Base-by-base conservation (phyloP, 2,888 invertebrate species). In the Ennomos quercinarius region DNA sequence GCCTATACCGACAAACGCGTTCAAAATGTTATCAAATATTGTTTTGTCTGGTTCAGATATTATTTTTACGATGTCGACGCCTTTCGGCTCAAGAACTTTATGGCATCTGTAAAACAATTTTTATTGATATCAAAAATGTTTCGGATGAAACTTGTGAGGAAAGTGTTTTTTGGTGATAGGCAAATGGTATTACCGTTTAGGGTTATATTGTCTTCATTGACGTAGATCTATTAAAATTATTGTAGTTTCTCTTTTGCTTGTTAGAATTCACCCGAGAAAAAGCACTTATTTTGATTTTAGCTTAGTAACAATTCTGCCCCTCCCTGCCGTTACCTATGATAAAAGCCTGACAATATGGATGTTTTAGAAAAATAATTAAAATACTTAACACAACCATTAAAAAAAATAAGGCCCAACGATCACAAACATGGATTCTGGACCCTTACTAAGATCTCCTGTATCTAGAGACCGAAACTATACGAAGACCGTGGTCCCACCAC, bases 1-100 rank as follows among this genome's bases (percentile, higher is more conserved):
- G 10, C 96, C 95, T 64, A 96, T 96, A 34, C 95, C 95, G 27
- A 96, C 95, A 78, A 97, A 96, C 8, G 95, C 95, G 81, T 95
- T 88, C 13, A 96, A 74, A 45, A 95, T 95, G 73, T 95, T 94
- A 52, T 95, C 93, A 73, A 95, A 95, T 37, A 93, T 93, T 4
- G 81, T 84, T 12, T 94, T 93, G 72, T 96, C 95, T 11, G 87
- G 89, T n/a, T 93, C 91, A 40, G 94, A 94, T 9, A 96, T 78
- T 37, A 96, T 89, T 36, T 94, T 83, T 48, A 94, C 90, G 6
- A 97, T 87, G 78, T 96, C 93, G 4, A 96, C 63, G 0, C 95
- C 95, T 71, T 93, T 93, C 0, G 94, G 90, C 62, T 91, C 82
- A 1, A 97, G 83, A 0, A 93, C 85, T 56, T 86, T 84, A 67